These are phyloP conservation scores for Reticulitermes lucifugus DNA, from an alignment of 2,888 invertebrate species.

Conservation along the genomic window DNA sequence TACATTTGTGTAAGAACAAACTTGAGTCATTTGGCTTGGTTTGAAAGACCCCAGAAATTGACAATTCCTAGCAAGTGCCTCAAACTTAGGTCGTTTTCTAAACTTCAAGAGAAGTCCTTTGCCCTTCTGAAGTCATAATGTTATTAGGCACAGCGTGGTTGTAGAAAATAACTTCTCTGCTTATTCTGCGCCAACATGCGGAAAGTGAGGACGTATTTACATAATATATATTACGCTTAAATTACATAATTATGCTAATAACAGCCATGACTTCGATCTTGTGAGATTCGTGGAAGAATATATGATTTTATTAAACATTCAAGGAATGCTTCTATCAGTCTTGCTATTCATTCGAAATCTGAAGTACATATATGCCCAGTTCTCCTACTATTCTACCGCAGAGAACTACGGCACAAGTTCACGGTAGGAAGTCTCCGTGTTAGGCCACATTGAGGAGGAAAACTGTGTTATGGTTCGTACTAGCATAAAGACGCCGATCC, in stretches of 20 bases:
- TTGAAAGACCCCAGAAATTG: not conserved
- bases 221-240: not conserved
- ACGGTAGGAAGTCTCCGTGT: no score
- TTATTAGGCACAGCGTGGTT: not conserved
- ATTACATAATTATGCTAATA: not conserved
- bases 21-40: not conserved
- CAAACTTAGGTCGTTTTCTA: constrained; percentile 3
- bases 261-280: not conserved
- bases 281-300: not conserved
- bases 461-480: no score
- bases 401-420: no score
- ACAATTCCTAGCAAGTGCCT: not conserved
- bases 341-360: no score
- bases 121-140: not conserved
- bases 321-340: no score
- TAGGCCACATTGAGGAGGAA: no score
- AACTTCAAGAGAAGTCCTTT: not conserved
- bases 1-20: not conserved
- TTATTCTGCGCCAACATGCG: not conserved
- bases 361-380: no score
- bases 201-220: not conserved
- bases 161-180: not conserved
- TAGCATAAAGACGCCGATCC: no score
- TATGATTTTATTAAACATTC: no score
- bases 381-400: no score